Base-by-base conservation (phyloP, 37 sponge, comb jelly and placozoan species). In the Theonella swinhoei region DNA sequence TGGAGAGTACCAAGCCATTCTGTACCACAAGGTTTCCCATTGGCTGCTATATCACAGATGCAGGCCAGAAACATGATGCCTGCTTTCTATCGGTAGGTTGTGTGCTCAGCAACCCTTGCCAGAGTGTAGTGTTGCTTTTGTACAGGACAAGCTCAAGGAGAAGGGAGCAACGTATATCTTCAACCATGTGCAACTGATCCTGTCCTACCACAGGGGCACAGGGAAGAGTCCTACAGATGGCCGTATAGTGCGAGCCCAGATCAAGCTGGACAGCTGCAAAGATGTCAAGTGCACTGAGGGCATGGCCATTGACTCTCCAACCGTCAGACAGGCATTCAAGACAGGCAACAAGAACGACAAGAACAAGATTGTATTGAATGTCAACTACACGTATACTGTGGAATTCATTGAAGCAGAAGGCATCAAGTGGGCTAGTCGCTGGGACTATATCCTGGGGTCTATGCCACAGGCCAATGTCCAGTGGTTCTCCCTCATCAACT, bases 361-460 rank as follows among this genome's bases (percentile, higher is more conserved):
- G 23, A n/a, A n/a, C n/a, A n/a, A n/a, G n/a, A n/a, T n/a, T n/a
- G n/a, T n/a, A n/a, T 41, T 95, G 23, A 75, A 4, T 3, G 86
- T 98, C 33, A 35, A 70, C 22, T 98, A 96, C 83, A 83, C 93
- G 26, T 98, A 96, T 78, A 69, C 87, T 54, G 89, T 96, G 0
- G 60, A 64, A 23, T 97, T 97, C 79, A 68, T 36, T 90, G 70
- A 87, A 66, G 69, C 82, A 41, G 58, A 72, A n/a, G 68, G 75
- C 35, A 83, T 94, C 14, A 72, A 76, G 0, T 99, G 99, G 99
- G 94, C 95, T 8, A 91, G 95, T 43, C 80, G 99, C 24, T 99
- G 99, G 99, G 99, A 99, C 80, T 97, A 99, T 75, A 93, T 99
- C 35, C 91, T 99, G 36, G 83, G 76, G 70, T 95, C 90, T n/a